Evolutionary conservation across 2,113 vertebrate species (phyloP), one percentile per base, ranked within the genome.

Genomic region (Oncorhynchus mykiss): DNA sequence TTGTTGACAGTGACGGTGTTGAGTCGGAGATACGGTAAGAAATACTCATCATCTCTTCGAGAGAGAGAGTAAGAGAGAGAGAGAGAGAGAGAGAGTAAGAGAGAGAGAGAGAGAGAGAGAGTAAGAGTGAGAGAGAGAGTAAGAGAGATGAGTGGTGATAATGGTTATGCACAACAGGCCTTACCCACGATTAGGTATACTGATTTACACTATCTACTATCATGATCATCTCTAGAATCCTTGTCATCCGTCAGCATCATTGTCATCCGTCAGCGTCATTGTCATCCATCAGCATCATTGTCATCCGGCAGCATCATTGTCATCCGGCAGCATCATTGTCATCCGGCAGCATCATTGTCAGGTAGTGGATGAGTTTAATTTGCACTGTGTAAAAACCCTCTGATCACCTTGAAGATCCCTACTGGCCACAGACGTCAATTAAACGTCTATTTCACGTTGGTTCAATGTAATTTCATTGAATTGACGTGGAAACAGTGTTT

Each of bases 11-110:
- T 86, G 84, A 85, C 81, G 73, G 48, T 81, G 82, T 80, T 82
- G 85, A 90, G 84, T 87, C 82, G 73, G 82, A 59, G 18, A 84
- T 88, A 86, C 82, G 78, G 87, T 87, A 83, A 90, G 80, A 84
- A 79, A 85, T 86, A 90, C 84, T 86, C 87, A 88, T 74, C 78
- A 82, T 76, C 20, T 78, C 82, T 84, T 70, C 11, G 54, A 57
- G 39, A 66, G 22, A 45, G 22, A 3, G 24, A 64, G 76, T 27
- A 27, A 27, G 27, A 27, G 27, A 27, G 27, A 27, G 27, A 27
- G 25, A 27, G 25, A 27, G 25, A 2, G 25, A 27, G 27, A 27
- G 27, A 27, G 27, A 27, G 27, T n/a, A n/a, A 27, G 27, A 27
- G 27, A 0, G 0, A 27, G 27, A 27, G 3, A 3, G 27, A 27